Base-by-base conservation (phyloP, 2,113 vertebrate genomes). In the Notarius quadriscutis region DNA sequence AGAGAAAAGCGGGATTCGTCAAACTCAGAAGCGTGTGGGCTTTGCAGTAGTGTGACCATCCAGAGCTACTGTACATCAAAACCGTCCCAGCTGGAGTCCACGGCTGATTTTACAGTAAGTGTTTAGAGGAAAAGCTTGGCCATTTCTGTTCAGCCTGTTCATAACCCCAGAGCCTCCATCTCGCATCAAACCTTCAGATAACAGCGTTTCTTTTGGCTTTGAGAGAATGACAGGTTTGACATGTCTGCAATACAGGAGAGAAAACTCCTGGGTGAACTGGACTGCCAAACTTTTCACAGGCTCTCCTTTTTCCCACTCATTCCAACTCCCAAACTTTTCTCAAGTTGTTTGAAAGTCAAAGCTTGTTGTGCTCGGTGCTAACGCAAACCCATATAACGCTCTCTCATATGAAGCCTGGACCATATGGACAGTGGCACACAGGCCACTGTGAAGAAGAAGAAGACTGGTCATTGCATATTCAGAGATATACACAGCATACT, bases 181-280 rank as follows among this genome's bases (percentile, higher is more conserved):
- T 86, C 27, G 79, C 83, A 87, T 84, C 86, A 87, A 75, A 80
- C 71, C 89, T 84, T 87, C 72, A 88, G 87, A 92, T 88, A 90
- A 90, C 89, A 84, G 82, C 27, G 83, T 79, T 90, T 90, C 87
- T 88, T 90, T 82, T 82, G 83, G 80, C 87, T 86, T 77, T 88
- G 85, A 88, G 87, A 91, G 90, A 92, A 88, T 91, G 92, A 91
- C 90, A 91, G 85, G 84, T 89, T 90, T 93, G 92, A 93, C 91
- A 84, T 89, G 89, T 91, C 81, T 93, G 90, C 88, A 79, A 89
- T 88, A 91, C 90, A 90, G 90, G 87, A 90, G 83, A 84, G 88
- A 79, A 89, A 89, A 79, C 87, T 92, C 92, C 92, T 89, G 87
- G 88, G 86, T 91, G 91, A 89, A 87, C 87, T 63, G 77, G 72